phyloP scores from a whole-genome alignment of 2,888 invertebrate genomes.

The Mesorhabditis belari region DNA sequence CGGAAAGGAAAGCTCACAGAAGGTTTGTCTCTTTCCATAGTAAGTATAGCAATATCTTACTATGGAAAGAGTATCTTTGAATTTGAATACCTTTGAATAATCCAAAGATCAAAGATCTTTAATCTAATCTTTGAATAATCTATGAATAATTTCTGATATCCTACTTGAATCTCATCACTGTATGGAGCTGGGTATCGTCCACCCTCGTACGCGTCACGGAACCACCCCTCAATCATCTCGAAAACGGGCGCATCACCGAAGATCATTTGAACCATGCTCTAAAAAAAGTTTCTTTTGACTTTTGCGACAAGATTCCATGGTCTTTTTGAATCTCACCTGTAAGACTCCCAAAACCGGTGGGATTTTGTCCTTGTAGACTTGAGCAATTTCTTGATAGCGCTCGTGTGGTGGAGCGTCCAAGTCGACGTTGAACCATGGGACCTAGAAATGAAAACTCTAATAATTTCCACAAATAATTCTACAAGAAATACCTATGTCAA shows the following conservation, averaged over 20 bases:
- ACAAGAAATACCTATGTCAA: slow-evolving; percentile 33
- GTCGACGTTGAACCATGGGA: slow-evolving; percentile 37
- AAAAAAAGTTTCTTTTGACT: too few species aligned
- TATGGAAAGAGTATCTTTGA: too few species aligned
- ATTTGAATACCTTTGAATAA: too few species aligned
- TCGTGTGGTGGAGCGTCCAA: slow-evolving; percentile 32
- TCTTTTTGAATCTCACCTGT: slow-evolving; percentile 8
- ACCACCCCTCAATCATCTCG: slow-evolving; percentile 29
- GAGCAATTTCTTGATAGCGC: slow-evolving; percentile 28
- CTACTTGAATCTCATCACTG: slow-evolving; percentile 31
- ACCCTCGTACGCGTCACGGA: slow-evolving; percentile 21
- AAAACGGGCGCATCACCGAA: slow-evolving; percentile 19
- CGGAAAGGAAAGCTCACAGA: too few species aligned
- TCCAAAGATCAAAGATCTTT: too few species aligned
- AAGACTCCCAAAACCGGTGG: slow-evolving; percentile 32
- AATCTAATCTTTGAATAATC: neutral
- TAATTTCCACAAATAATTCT: slow-evolving; percentile 21
- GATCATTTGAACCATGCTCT: neutral
- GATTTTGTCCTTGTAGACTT: slow-evolving; percentile 32
- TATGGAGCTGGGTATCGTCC: slow-evolving; percentile 35
- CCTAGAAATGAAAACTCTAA: slow-evolving; percentile 9
- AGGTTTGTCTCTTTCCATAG: too few species aligned
- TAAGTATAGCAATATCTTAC: too few species aligned
- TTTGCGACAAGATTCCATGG: neutral
- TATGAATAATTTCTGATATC: neutral